Evolutionary conservation across 2,113 vertebrate species (phyloP).

Genomic region (Theristicus caerulescens): DNA sequence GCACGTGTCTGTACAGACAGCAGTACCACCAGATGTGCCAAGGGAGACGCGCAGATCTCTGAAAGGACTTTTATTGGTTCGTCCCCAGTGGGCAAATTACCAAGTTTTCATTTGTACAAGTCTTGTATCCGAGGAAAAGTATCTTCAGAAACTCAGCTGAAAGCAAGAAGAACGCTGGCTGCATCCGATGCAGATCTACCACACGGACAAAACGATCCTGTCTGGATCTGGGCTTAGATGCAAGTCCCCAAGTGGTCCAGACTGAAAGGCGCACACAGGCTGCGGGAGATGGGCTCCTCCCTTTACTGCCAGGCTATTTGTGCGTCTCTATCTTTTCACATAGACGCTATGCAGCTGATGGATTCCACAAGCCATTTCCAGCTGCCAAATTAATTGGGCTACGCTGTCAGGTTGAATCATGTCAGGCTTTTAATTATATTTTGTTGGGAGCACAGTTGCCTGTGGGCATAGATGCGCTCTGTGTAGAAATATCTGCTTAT

Average conservation of each 20-base stretch:
- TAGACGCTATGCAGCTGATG: rapidly evolving
- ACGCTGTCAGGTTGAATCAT: conserved; percentile 37
- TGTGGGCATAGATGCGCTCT: neutral
- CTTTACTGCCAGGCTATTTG: neutral
- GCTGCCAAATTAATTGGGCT: conserved; percentile 1
- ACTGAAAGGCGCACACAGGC: rapidly evolving
- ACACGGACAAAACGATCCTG: neutral
- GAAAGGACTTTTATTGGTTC: neutral
- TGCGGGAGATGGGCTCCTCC: neutral
- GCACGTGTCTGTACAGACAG: rapidly evolving
- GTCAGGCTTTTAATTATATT: neutral
- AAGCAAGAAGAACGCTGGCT: neutral
- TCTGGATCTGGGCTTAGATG: neutral
- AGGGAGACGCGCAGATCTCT: neutral
- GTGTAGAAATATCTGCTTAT: neutral
- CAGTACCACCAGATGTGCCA: no score
- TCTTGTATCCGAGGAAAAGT: neutral
- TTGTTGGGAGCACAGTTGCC: neutral
- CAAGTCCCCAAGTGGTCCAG: neutral
- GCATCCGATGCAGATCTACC: neutral
- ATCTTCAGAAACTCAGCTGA: neutral
- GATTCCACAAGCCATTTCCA: neutral
- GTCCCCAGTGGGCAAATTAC: neutral
- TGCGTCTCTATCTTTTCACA: neutral
- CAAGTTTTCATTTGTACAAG: neutral